These are phyloP conservation scores for Pardalotus punctatus DNA, from an alignment of 2,113 vertebrate species.

Conservation along the genomic window DNA sequence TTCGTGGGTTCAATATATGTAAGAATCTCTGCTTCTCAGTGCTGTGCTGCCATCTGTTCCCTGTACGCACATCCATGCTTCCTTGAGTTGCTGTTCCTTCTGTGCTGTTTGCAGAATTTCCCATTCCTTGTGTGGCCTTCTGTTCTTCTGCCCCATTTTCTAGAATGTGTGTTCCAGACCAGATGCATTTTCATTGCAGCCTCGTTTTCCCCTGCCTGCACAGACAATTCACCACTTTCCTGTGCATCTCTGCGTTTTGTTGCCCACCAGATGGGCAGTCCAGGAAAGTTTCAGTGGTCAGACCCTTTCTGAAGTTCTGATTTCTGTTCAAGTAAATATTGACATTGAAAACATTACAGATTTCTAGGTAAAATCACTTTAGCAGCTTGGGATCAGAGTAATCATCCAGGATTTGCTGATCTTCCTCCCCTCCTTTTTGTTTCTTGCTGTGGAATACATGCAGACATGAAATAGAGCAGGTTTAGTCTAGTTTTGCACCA, in stretches of 20 bases:
- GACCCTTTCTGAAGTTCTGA: background rate
- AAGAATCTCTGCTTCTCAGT: background rate
- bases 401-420: background rate
- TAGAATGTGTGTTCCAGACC: background rate
- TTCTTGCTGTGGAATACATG: background rate
- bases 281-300: background rate
- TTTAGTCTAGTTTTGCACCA: background rate
- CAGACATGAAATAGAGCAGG: background rate
- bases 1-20: background rate
- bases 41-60: conserved; percentile 44
- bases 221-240: background rate
- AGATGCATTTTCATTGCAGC: background rate
- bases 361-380: background rate
- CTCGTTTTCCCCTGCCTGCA: background rate
- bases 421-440: background rate
- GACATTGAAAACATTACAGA: background rate
- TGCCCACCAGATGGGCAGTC: background rate
- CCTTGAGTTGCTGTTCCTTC: background rate
- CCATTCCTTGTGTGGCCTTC: background rate
- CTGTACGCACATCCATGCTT: background rate
- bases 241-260: background rate
- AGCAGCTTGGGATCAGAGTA: background rate
- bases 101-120: background rate
- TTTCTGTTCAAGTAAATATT: background rate
- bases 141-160: background rate